These are phyloP conservation scores for Bedellia somnulentella DNA, from an alignment of 2,888 invertebrate species.

Conservation along the genomic window DNA sequence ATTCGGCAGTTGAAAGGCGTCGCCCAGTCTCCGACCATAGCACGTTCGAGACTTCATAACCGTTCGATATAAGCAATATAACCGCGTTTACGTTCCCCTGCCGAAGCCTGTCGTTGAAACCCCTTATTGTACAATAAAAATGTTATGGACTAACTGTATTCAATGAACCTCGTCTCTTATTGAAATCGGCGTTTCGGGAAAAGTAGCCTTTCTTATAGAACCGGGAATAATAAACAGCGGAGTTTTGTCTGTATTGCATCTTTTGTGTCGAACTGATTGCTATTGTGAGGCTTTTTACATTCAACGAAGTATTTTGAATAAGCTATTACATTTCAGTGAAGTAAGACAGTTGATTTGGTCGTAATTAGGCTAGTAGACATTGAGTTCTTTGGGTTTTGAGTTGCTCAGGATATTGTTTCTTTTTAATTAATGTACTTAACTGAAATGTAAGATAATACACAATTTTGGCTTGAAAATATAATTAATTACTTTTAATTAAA, in stretches of 20 bases:
- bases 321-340: no score
- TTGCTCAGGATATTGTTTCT: no score
- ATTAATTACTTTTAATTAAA: no score
- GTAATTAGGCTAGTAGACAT: no score
- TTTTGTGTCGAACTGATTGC: constrained; percentile 27
- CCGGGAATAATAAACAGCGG: constrained; percentile 27
- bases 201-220: constrained; percentile 33
- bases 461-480: no score
- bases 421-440: no score
- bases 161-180: constrained; percentile 49
- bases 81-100: constrained; percentile 29
- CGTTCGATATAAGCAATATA: constrained; percentile 39
- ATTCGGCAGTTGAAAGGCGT: no score
- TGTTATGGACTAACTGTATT: constrained; percentile 56
- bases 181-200: constrained; percentile 46
- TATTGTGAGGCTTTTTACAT: constrained; percentile 18
- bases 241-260: constrained; percentile 20
- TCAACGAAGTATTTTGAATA: no score
- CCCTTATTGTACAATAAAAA: constrained; percentile 56
- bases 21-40: no score
- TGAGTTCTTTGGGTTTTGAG: no score
- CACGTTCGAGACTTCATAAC: constrained; percentile 19
- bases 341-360: no score
- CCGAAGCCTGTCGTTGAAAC: constrained; percentile 27
- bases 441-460: no score